Base-by-base conservation (phyloP, 1,140 invertebrate species). In the Pristionchus pacificus region DNA sequence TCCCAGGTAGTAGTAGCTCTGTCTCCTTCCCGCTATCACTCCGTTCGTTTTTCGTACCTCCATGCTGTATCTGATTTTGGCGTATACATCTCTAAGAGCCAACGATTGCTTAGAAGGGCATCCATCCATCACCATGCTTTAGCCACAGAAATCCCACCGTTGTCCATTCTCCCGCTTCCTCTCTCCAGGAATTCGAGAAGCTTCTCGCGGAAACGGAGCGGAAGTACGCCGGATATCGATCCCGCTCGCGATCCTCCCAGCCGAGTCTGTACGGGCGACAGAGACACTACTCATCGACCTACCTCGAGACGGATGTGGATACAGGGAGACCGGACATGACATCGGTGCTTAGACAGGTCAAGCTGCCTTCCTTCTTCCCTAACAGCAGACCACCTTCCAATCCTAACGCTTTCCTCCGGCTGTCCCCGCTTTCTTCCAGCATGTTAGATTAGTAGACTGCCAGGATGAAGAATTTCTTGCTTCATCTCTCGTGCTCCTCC, bases 161-260 rank as follows among this genome's bases (percentile, higher is more conserved):
- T 65, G 10, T 32, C 28, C n/a, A 55, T 33, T 15, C 6, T 28
- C 15, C 25, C 57, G 10, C 71, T 55, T 57, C 64, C n/a, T 59
- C 38, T 58, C 49, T 67, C 38, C 70, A 82, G 80, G 81, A 83
- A 67, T 82, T 71, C 69, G 74, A 74, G 31, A 70, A 69, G 29
- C 74, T 82, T 60, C 65, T 81, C 27, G 79, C 71, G 30, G 79
- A 83, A 64, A 78, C 80, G 14, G 78, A 82, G 66, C 71, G 71
- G 27, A 70, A 78, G n/a, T 74, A 79, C 10, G 79, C 79, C 25
- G 33, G 63, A 49, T 82, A 82, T 61, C 68, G 70, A 24, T 38
- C 61, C 14, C 77, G 78, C 58, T 64, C 60, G 2, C 25, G 67
- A 14, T 64, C 29, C 15, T 74, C 59, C 65, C 77, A 77, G 64